These are phyloP conservation scores for Oenanthe oenanthe DNA, from an alignment of 2,113 vertebrate genomes.

Conservation along the genomic window DNA sequence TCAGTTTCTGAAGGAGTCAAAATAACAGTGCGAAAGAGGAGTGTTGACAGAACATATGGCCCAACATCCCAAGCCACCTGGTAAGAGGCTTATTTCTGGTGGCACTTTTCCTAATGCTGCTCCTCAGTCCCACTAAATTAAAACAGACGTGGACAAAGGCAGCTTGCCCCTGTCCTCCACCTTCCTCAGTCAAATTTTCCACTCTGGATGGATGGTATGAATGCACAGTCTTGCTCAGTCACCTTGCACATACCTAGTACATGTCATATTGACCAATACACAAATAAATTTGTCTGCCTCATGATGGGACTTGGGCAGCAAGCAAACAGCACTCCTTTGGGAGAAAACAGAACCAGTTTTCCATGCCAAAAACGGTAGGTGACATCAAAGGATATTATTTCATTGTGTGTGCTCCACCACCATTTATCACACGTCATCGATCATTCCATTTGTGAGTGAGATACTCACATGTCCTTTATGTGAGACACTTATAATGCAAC, in stretches of 20 bases:
- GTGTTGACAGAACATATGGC: conserved; percentile 3
- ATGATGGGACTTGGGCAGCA: not conserved
- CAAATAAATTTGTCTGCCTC: not conserved
- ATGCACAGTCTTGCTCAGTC: not conserved
- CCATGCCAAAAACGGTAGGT: not conserved
- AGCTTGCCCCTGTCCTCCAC: not conserved
- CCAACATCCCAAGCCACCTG: not conserved
- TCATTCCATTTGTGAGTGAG: not conserved
- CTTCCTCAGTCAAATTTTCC: not conserved
- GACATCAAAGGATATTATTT: not conserved
- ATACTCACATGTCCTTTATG: not conserved
- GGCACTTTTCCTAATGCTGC: not conserved
- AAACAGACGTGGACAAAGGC: not conserved
- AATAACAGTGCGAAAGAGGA: not conserved
- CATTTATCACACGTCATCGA: not conserved
- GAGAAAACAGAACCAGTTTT: not conserved
- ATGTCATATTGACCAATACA: not conserved
- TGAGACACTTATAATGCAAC: not conserved
- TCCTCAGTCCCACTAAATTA: not conserved
- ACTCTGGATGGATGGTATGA: not conserved
- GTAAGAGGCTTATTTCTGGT: not conserved
- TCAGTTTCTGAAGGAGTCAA: not conserved
- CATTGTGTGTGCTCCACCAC: not conserved
- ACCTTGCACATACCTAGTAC: not conserved
- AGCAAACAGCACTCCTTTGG: not conserved